These are phyloP conservation scores for Psammodynastes pulverulentus DNA, from an alignment of 2,113 vertebrate species.

Conservation along the genomic window DNA sequence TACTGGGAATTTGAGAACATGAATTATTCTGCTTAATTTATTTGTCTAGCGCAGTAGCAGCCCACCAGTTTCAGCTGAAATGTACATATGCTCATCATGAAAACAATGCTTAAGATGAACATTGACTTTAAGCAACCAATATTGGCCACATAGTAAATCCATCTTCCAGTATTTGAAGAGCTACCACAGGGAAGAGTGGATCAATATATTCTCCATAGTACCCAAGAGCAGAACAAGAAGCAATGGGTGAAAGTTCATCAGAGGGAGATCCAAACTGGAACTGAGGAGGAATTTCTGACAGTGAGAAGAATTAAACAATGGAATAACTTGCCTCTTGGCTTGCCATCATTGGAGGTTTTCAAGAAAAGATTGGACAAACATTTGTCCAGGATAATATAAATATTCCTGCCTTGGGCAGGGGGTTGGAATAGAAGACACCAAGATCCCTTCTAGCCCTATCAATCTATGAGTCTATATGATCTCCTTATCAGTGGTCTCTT, in stretches of 20 bases:
- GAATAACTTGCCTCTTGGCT: not conserved
- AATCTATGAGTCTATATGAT: not conserved
- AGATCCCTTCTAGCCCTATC: not conserved
- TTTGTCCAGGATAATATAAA: not conserved
- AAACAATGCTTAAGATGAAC: not conserved
- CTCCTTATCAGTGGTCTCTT: not conserved
- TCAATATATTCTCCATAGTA: not conserved
- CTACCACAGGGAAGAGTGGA: not conserved
- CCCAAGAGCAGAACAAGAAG: not conserved
- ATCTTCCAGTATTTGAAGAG: not conserved
- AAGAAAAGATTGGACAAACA: not conserved
- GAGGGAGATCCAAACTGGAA: not conserved
- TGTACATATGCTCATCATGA: not conserved
- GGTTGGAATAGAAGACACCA: not conserved
- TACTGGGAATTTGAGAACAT: not conserved
- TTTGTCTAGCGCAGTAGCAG: not conserved
- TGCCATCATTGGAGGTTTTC: not conserved
- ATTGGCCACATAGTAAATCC: not conserved
- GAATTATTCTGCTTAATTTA: not conserved
- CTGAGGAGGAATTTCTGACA: not conserved
- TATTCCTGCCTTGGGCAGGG: not conserved
- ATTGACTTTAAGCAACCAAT: not conserved
- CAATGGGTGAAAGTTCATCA: not conserved
- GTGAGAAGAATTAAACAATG: not conserved
- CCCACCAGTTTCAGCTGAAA: not conserved